Evolutionary conservation across 2,888 invertebrate species (phyloP), one percentile per base, ranked within the genome.

Genomic region (Lithophane leautieri): DNA sequence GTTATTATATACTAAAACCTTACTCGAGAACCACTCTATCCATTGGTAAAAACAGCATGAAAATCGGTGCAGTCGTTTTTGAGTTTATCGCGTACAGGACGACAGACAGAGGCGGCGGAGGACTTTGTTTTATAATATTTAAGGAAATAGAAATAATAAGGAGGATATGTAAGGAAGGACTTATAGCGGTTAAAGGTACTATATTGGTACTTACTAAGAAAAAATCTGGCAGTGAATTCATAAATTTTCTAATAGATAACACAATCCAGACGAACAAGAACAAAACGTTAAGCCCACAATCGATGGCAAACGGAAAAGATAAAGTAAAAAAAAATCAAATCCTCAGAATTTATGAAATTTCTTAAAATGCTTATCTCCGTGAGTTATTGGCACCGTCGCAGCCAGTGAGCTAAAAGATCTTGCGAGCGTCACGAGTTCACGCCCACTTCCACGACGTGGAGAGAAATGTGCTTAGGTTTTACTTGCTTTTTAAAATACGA

Each of bases 331-430:
- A 82, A 81, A 69, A 52, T 22, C 56, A 73, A 80, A 78, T 73
- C 67, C 77, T 34, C 40, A 2, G 65, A 78, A 80, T 82, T 82
- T 86, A 86, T 84, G 77, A 86, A 83, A 84, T 84, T 84, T 78
- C 74, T 76, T 79, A 76, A 83, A 87, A 84, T 84, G 79, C 78
- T 87, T 88, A 88, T 86, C 86, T 84, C 69, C 22, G 73, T 84
- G 82, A 88, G 73, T 81, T 88, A 88, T 88, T 87, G 88, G 84
- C 83, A 78, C 67, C 70, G 78, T 81, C 84, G 84, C 80, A 88
- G 81, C 79, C 76, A 82, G 70, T 72, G 73, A 84, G 81, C 79
- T 67, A 71, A 73, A 74, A 79, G 77, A 81, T 81, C 86, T 84
- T 78, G 79, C 74, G 86, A 87, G 75, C 79, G 72, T 78, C 79